phyloP scores from a whole-genome alignment of 2,888 invertebrate species.

The Portevinia maculata region DNA sequence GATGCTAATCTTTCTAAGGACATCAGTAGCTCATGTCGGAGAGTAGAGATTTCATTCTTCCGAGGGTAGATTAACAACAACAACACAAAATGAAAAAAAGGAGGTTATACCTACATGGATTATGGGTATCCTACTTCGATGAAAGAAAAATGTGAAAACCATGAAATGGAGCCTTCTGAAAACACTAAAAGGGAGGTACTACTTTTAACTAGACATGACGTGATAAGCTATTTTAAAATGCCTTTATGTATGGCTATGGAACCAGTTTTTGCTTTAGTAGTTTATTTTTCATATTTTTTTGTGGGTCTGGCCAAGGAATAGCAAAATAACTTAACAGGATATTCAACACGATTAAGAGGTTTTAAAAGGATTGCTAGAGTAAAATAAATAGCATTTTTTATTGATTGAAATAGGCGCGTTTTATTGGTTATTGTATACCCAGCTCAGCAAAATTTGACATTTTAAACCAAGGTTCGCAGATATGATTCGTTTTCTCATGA shows the following conservation, averaged over 20 bases:
- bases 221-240: conserved; percentile 41
- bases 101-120: background rate
- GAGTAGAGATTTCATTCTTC: conserved; percentile 7
- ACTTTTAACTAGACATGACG: background rate
- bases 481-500: too few relatives aligned
- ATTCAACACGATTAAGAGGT: background rate
- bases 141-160: conserved; percentile 35
- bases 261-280: conserved; percentile 5
- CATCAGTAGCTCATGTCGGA: conserved; percentile 12
- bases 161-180: conserved; percentile 13
- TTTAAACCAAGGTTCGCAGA: too few relatives aligned
- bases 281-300: background rate
- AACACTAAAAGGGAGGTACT: conserved; percentile 19
- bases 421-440: too few relatives aligned
- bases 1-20: conserved; percentile 46
- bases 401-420: too few relatives aligned
- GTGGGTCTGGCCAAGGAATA: background rate
- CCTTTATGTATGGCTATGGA: conserved; percentile 32
- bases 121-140: background rate
- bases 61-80: conserved; percentile 1
- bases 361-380: background rate
- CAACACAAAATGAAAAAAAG: conserved; percentile 1
- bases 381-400: too few relatives aligned
- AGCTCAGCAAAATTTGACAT: too few relatives aligned
- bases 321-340: background rate